Percentiles rank a stretch among this genome's conserved stretches.
phyloP scores from a whole-genome alignment of 2,113 vertebrate species.

The Oceanodroma tethys region DNA sequence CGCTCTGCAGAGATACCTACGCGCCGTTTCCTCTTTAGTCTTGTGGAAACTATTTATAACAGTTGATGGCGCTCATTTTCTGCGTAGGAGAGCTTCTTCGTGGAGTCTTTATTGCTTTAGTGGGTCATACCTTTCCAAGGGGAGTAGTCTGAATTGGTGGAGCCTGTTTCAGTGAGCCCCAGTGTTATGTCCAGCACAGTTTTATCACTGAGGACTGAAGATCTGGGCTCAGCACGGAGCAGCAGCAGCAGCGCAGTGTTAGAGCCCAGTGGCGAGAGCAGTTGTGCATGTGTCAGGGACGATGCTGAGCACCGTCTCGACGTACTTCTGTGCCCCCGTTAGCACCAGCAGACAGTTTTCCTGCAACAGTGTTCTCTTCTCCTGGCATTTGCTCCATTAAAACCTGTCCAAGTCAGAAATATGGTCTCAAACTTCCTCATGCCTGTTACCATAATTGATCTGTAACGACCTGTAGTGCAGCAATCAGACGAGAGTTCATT shows the following conservation, averaged over 20 bases:
- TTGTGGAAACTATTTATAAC: neutral
- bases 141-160: neutral
- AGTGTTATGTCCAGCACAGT: neutral
- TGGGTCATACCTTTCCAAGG: neutral
- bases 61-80: neutral
- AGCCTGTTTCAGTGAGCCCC: neutral
- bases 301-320: accelerated
- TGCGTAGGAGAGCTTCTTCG: neutral
- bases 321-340: neutral
- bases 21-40: neutral
- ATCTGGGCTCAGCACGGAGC: neutral
- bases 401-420: neutral
- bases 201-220: neutral
- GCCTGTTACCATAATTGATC: neutral
- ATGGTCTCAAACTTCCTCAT: accelerated
- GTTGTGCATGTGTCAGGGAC: accelerated
- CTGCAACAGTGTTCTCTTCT: neutral
- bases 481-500: neutral
- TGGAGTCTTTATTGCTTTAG: neutral
- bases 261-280: neutral
- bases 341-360: neutral
- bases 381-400: neutral
- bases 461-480: neutral
- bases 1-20: neutral
- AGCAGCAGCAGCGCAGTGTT: neutral